Base-by-base conservation (phyloP, 2,888 invertebrate genomes). In the Timandra comae region DNA sequence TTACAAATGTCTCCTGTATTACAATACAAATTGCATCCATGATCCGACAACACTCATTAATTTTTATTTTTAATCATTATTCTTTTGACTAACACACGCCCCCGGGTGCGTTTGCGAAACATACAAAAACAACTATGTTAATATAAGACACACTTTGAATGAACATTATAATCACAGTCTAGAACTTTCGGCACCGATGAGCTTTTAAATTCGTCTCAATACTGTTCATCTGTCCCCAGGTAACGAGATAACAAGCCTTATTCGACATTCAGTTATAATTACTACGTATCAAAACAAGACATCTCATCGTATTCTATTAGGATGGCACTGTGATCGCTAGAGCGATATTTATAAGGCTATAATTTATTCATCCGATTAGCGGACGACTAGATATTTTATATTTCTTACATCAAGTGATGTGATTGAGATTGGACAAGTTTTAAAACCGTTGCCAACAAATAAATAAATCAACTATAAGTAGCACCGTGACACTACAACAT, bases 101-200 rank as follows among this genome's bases (percentile, higher is more conserved):
- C 52, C 63, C 11, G 9, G 7, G 24, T 24, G 24, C 24, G 24
- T 9, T n/a, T 65, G 81, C 80, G 81, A 81, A 80, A 80, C 67
- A 77, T 81, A 82, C 74, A 81, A 81, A 66, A 48, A 82, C 74
- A 78, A 76, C 84, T 85, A 85, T 82, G 84, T 79, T 78, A 85
- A 84, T 85, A 85, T 85, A 84, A 85, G 85, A 85, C 85, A 84
- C 85, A 79, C 81, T 74, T 81, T 63, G 72, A 74, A 80, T 81
- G 82, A 82, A 85, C 84, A 80, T 77, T 82, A 81, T 75, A 75
- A 85, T 85, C 84, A 85, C 85, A 84, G 85, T 82, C 81, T 78
- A 84, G 78, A 80, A 82, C 77, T 75, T 82, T 81, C 84, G 81
- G 84, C 84, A 84, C 84, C 84, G 77, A 80, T 81, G 75, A 81